These are phyloP conservation scores for Hylaeus volcanicus DNA, from an alignment of 1,140 invertebrate genomes.

Conservation along the genomic window DNA sequence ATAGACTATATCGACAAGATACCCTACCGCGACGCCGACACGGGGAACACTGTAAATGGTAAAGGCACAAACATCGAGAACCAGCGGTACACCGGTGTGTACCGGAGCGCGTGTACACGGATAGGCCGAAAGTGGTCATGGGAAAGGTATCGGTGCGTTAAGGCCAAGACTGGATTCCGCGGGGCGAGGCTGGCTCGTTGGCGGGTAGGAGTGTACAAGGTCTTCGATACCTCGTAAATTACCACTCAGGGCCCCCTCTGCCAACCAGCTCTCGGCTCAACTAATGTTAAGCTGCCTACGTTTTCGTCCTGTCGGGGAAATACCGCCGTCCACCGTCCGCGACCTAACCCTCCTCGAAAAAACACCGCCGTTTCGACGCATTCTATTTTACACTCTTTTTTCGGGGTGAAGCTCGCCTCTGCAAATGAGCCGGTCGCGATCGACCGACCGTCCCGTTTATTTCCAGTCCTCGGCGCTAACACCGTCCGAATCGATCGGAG, in stretches of 20 bases:
- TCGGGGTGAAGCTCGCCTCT: slow-evolving; percentile 6
- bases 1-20: slow-evolving; percentile 66
- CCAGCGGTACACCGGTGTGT: slow-evolving; percentile 18
- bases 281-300: slow-evolving; percentile 62
- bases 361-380: slow-evolving; percentile 39
- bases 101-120: slow-evolving; percentile 38
- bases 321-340: not conserved
- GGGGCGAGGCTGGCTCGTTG: slow-evolving; percentile 71
- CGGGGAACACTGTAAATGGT: slow-evolving; percentile 68
- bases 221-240: slow-evolving; percentile 81
- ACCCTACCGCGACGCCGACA: slow-evolving; percentile 65
- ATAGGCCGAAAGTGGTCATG: slow-evolving; percentile 70
- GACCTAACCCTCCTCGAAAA: slow-evolving; percentile 15
- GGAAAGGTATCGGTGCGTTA: slow-evolving; percentile 72
- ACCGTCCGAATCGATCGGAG: slow-evolving; percentile 33
- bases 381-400: slow-evolving; percentile 46
- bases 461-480: slow-evolving; percentile 15
- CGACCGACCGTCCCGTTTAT: slow-evolving; percentile 15
- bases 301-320: slow-evolving; percentile 58
- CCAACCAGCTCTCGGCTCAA: slow-evolving; percentile 52
- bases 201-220: slow-evolving; percentile 80
- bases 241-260: slow-evolving; percentile 66
- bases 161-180: slow-evolving; percentile 73
- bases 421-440: slow-evolving; percentile 32
- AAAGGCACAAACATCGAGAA: slow-evolving; percentile 59